Evolutionary conservation across 2,797 vertebrate genomes (phyloP).

Genomic region (Dallia pectoralis): DNA sequence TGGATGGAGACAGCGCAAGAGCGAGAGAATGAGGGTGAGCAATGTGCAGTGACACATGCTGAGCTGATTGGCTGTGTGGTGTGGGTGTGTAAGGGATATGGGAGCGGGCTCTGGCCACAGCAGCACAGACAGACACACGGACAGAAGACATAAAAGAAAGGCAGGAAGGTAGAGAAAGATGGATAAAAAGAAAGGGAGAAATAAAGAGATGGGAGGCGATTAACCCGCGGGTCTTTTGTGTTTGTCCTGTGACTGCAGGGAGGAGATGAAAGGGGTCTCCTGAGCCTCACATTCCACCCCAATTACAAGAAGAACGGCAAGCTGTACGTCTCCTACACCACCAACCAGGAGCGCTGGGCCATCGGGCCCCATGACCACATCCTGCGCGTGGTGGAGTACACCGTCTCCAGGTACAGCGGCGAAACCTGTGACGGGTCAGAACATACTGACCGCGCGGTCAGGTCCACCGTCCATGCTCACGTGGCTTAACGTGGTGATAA

Average conservation of each 20-base stretch:
- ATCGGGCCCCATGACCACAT: slow-evolving; percentile 99
- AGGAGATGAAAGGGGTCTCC: slow-evolving; percentile 99
- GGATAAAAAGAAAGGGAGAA: slow-evolving; percentile 35
- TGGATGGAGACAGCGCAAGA: slow-evolving; percentile 59
- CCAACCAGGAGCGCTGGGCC: slow-evolving; percentile 99
- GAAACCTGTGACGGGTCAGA: slow-evolving; percentile 37
- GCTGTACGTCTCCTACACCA: slow-evolving; percentile 99
- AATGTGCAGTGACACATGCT: slow-evolving; percentile 39
- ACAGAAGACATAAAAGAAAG: slow-evolving; percentile 7
- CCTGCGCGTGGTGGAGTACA: slow-evolving; percentile 97
- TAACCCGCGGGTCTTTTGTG: slow-evolving; percentile 98
- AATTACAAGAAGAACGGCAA: slow-evolving; percentile 99
- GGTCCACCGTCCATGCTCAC: slow-evolving; percentile 97
- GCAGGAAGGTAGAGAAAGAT: not conserved
- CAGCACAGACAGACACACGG: slow-evolving; percentile 71
- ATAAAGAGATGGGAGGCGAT: slow-evolving; percentile 85
- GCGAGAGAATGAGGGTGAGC: slow-evolving; percentile 70
- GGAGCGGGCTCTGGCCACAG: slow-evolving; percentile 72
- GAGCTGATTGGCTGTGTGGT: slow-evolving; percentile 42
- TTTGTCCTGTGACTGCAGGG: slow-evolving; percentile 98
- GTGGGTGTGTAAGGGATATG: slow-evolving; percentile 5
- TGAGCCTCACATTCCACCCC: slow-evolving; percentile 99
- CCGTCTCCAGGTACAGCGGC: slow-evolving; percentile 88
- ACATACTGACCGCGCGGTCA: slow-evolving; percentile 80
- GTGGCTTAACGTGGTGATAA: too few species aligned